Evolutionary conservation across 2,888 invertebrate species (phyloP).

Genomic region (Patella ulyssiponensis): DNA sequence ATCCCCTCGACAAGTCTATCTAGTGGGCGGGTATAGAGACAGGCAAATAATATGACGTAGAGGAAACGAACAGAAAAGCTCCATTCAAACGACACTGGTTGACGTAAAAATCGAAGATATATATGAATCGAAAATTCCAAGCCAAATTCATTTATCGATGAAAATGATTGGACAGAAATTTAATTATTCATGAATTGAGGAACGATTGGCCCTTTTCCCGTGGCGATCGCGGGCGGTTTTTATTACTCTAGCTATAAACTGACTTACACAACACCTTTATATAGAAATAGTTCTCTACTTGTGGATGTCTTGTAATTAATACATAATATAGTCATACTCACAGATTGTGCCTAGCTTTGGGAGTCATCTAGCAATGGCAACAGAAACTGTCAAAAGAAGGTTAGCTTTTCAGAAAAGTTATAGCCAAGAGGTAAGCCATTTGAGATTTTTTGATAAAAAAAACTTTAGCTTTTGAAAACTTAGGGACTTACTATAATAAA

Average conservation of each 20-base stretch:
- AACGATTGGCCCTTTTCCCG: background rate
- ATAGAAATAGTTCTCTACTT: background rate
- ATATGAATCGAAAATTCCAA: background rate
- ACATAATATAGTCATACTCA: too few species aligned
- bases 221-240: background rate
- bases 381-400: constrained; percentile 58
- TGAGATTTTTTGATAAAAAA: background rate
- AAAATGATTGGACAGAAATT: constrained; percentile 28
- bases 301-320: too few species aligned
- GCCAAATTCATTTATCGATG: constrained; percentile 19
- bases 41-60: background rate
- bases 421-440: constrained; percentile 64
- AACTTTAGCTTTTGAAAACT: too few species aligned
- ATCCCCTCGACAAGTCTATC: too few species aligned
- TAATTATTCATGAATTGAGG: constrained; percentile 29
- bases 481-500: too few species aligned
- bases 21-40: background rate
- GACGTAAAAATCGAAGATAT: constrained; percentile 1
- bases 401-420: constrained; percentile 68
- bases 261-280: background rate
- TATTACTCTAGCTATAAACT: background rate
- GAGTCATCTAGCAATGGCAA: background rate
- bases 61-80: background rate
- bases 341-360: too few species aligned
- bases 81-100: constrained; percentile 2